phyloP scores from a whole-genome alignment of 2,888 invertebrate genomes.

The Orthonevra nobilis region DNA sequence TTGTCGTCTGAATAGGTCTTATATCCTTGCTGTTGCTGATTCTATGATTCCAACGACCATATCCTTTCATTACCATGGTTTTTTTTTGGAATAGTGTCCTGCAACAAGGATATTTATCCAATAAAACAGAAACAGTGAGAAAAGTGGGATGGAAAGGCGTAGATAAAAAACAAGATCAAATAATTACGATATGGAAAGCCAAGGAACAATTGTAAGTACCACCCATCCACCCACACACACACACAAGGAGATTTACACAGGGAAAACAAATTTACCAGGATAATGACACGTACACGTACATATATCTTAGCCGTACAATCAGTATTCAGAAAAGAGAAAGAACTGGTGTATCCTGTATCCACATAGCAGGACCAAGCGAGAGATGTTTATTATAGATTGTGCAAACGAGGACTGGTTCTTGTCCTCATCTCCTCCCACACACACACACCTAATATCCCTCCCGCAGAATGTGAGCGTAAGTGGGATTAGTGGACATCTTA shows the following conservation, averaged over 20 bases:
- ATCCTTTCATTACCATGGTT: slow-evolving; percentile 27
- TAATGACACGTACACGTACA: slow-evolving; percentile 47
- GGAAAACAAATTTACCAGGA: slow-evolving; percentile 59
- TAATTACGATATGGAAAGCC: slow-evolving; percentile 63
- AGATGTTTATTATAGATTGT: slow-evolving; percentile 70
- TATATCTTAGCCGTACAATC: not conserved
- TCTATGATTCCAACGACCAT: slow-evolving; percentile 13
- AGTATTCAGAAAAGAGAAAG: not conserved
- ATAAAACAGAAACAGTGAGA: not conserved
- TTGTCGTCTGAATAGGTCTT: slow-evolving; percentile 18
- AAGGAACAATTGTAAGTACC: slow-evolving; percentile 46
- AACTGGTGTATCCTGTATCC: not conserved
- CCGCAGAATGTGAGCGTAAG: slow-evolving; percentile 46
- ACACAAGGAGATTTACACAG: slow-evolving; percentile 57
- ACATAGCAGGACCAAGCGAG: slow-evolving; percentile 1
- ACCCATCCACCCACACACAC: slow-evolving; percentile 1
- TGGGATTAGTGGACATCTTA: slow-evolving; percentile 66
- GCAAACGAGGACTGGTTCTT: slow-evolving; percentile 50
- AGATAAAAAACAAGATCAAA: slow-evolving; percentile 45
- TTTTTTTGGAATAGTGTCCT: slow-evolving; percentile 17
- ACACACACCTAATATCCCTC: slow-evolving; percentile 44
- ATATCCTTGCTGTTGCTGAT: slow-evolving; percentile 26
- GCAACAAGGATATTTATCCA: not conserved
- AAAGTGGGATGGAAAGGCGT: not conserved
- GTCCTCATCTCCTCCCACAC: slow-evolving; percentile 31